phyloP scores from a whole-genome alignment of 1,140 invertebrate genomes.

The Leptopilina clavipes region DNA sequence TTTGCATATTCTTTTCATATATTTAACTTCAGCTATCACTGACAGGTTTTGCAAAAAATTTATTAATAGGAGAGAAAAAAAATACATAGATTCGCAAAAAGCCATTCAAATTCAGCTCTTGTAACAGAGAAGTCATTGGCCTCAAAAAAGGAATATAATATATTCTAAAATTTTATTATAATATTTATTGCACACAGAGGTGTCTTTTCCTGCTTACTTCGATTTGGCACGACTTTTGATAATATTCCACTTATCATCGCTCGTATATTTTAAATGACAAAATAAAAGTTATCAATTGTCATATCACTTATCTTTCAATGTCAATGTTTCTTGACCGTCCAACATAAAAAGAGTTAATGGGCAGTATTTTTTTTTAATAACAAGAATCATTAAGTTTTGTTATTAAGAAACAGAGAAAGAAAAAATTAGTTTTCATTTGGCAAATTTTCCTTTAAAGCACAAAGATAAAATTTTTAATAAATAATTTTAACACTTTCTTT shows the following conservation, averaged over 20 bases:
- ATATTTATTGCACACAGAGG: too few species aligned
- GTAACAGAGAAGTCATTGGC: too few species aligned
- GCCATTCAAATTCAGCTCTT: not conserved
- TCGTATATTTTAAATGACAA: constrained; percentile 3
- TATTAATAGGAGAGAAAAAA: too few species aligned
- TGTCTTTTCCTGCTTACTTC: not conserved
- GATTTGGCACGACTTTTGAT: not conserved
- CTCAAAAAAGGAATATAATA: too few species aligned
- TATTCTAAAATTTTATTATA: too few species aligned
- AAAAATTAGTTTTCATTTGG: too few species aligned
- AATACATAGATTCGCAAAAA: not conserved
- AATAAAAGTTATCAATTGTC: constrained; percentile 5
- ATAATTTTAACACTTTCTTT: too few species aligned
- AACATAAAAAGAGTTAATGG: not conserved
- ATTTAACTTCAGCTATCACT: not conserved
- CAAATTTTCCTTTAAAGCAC: too few species aligned
- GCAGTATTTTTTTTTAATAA: not conserved
- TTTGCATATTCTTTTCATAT: constrained; percentile 13
- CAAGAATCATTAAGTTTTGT: too few species aligned
- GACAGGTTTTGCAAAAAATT: not conserved
- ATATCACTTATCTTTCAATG: constrained; percentile 7
- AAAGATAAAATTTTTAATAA: too few species aligned
- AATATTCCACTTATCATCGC: not conserved
- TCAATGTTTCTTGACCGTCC: not conserved
- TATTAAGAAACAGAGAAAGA: too few species aligned